Conservation (phyloP, 2,888 invertebrate species). For the Drosophila macrospina region DNA sequence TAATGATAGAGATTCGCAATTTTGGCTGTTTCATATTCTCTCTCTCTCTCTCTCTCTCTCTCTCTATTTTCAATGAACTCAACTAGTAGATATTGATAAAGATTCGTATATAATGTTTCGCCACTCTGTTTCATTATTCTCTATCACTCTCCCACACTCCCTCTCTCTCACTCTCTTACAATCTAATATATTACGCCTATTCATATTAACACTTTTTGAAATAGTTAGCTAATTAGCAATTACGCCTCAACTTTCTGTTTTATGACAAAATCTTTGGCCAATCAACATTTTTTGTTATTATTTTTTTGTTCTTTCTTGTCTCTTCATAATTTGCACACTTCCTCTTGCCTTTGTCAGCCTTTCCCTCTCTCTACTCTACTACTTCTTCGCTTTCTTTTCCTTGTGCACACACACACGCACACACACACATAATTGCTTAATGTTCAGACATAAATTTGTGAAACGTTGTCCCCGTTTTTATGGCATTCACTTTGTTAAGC, state of each 20-base stretch:
- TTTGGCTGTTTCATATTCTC: too few relatives aligned
- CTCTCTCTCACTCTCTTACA: neutral
- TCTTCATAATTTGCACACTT: constrained; percentile 12
- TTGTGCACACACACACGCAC: neutral
- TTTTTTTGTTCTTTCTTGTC: neutral
- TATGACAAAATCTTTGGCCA: constrained; percentile 16
- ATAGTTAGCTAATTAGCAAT: constrained; percentile 30
- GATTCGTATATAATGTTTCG: too few relatives aligned
- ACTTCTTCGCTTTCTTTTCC: neutral
- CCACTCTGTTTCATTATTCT: too few relatives aligned
- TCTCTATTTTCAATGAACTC: too few relatives aligned
- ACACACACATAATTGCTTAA: constrained; percentile 41
- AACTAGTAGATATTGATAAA: too few relatives aligned
- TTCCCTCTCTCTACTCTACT: too few relatives aligned
- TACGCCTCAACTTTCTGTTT: constrained; percentile 1
- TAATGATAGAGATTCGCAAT: too few relatives aligned
- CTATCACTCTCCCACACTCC: too few relatives aligned
- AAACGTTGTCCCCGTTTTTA: constrained; percentile 22
- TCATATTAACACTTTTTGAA: constrained; percentile 11
- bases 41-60: too few relatives aligned
- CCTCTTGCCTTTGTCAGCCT: neutral
- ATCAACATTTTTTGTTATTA: constrained; percentile 1
- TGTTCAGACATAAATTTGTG: constrained; percentile 71
- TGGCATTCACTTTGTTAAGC: constrained; percentile 25
- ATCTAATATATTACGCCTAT: neutral